Evolutionary conservation across 1,140 invertebrate species (phyloP).

Genomic region (Drosophila insularis): DNA sequence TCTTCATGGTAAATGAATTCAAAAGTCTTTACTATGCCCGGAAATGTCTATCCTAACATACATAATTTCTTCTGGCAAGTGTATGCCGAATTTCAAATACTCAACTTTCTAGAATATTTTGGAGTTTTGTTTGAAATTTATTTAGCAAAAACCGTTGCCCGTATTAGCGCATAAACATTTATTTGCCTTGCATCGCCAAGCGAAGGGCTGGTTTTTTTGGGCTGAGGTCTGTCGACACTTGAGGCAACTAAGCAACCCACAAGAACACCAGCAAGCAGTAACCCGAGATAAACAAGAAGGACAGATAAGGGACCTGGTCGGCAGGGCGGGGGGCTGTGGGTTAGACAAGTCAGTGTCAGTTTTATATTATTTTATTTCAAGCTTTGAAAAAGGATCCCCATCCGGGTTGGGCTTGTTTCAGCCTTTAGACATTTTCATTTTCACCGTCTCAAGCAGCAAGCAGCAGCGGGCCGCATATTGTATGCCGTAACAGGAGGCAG

Average conservation of each 20-base stretch:
- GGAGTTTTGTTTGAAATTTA: neutral
- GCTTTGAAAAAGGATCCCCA: slow-evolving; percentile 71
- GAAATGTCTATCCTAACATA: too few relatives aligned
- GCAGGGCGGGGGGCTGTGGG: neutral
- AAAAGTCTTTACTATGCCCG: too few relatives aligned
- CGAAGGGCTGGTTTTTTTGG: neutral
- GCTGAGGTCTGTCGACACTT: slow-evolving; percentile 61
- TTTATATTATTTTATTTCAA: slow-evolving; percentile 69
- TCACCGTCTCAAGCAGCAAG: slow-evolving; percentile 52
- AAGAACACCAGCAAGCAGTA: slow-evolving; percentile 15
- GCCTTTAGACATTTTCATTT: slow-evolving; percentile 73
- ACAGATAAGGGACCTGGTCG: neutral
- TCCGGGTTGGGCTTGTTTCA: slow-evolving; percentile 31
- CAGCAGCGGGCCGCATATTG: slow-evolving; percentile 25
- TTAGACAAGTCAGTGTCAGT: slow-evolving; percentile 28
- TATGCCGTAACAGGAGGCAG: slow-evolving; percentile 53
- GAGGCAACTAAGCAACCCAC: slow-evolving; percentile 45
- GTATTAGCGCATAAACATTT: slow-evolving; percentile 35
- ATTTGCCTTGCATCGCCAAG: slow-evolving; percentile 30
- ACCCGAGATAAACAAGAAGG: neutral
- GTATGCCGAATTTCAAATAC: too few relatives aligned
- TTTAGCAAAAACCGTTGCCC: slow-evolving; percentile 33
- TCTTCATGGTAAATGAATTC: too few relatives aligned
- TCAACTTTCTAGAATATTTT: slow-evolving; percentile 8
- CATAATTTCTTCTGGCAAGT: too few relatives aligned